phyloP scores from a whole-genome alignment of 2,888 invertebrate genomes.

The Erannis defoliaria region DNA sequence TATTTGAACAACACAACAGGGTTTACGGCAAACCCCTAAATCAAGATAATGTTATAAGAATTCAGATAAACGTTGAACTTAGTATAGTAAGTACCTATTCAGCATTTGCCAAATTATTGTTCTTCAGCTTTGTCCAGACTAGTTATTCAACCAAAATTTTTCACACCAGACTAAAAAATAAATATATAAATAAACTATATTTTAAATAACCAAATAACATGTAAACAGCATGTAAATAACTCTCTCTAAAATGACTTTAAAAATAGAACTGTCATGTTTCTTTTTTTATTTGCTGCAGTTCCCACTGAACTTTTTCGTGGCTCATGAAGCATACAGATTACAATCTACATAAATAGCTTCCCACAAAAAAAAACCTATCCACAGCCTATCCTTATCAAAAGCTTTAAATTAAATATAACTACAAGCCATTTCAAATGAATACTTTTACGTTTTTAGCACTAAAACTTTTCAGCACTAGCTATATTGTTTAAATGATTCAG shows the following conservation, averaged over 20 bases:
- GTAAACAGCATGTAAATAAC: neutral
- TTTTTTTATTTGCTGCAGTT: constrained; percentile 13
- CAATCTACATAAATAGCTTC: too few relatives aligned
- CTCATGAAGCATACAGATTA: neutral
- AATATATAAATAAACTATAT: neutral
- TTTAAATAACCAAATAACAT: neutral
- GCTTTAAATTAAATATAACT: too few relatives aligned
- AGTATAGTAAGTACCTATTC: neutral
- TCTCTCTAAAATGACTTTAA: constrained; percentile 33
- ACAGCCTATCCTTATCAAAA: too few relatives aligned
- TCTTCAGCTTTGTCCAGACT: constrained; percentile 2
- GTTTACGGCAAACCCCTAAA: neutral
- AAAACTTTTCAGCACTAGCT: too few relatives aligned
- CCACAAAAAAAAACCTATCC: too few relatives aligned
- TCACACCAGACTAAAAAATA: neutral
- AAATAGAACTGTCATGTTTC: constrained; percentile 45
- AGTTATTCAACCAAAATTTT: neutral
- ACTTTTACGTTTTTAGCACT: too few relatives aligned
- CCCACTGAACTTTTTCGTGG: neutral
- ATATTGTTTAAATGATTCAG: too few relatives aligned
- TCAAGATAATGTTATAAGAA: neutral
- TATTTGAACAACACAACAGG: neutral
- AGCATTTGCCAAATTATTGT: constrained; percentile 2
- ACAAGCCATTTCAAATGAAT: too few relatives aligned
- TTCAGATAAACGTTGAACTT: neutral